A percentile compares a stretch with the other conserved stretches of the same genome.
These are phyloP conservation scores for Glareola pratincola DNA, from an alignment of 2,113 vertebrate species.

Conservation along the genomic window DNA sequence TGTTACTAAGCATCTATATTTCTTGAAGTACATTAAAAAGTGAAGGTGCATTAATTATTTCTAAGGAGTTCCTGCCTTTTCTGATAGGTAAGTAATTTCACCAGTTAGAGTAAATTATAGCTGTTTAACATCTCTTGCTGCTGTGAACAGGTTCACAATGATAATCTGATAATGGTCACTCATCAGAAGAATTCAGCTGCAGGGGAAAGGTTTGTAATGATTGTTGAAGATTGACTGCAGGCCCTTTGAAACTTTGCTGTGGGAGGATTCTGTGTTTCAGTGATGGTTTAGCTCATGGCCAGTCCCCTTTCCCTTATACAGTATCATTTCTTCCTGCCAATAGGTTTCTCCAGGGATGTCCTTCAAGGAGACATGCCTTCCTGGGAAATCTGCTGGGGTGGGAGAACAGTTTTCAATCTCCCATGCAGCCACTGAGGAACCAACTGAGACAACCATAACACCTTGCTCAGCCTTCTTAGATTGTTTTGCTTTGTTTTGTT, in stretches of 20 bases:
- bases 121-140: background rate
- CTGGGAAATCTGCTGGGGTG: fast-evolving
- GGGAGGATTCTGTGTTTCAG: background rate
- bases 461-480: background rate
- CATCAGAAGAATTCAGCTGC: background rate
- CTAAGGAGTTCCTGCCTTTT: background rate
- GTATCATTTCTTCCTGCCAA: background rate
- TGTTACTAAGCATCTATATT: background rate
- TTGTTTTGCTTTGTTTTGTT: background rate
- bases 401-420: background rate
- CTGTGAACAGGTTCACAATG: background rate
- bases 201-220: background rate
- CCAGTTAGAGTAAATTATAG: background rate
- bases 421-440: background rate
- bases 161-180: background rate
- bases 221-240: background rate
- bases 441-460: background rate
- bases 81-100: background rate
- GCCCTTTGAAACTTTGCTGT: background rate
- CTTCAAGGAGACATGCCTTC: background rate
- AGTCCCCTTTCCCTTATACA: background rate
- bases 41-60: background rate
- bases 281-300: background rate
- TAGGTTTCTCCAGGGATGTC: background rate
- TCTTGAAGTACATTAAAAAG: background rate